Percentiles rank a stretch among this genome's conserved stretches.
phyloP scores from a whole-genome alignment of 2,888 invertebrate genomes.

The Ophioninae sp. region DNA sequence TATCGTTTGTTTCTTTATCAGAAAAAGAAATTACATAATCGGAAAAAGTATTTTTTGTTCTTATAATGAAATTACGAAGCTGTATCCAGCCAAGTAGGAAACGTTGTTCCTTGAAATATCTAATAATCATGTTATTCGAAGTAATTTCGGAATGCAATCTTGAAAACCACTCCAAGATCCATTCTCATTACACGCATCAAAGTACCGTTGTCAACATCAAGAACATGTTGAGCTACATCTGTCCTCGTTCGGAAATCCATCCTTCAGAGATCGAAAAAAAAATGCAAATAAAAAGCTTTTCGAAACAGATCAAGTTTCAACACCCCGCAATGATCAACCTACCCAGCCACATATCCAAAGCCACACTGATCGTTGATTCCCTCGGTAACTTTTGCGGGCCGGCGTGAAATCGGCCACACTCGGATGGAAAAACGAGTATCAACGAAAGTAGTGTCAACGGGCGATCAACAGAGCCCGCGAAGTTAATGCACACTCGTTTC shows the following conservation, averaged over 20 bases:
- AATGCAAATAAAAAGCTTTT: background rate
- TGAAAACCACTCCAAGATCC: too few species aligned
- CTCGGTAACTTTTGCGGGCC: background rate
- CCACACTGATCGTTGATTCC: background rate
- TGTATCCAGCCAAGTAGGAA: background rate
- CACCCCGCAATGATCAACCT: background rate
- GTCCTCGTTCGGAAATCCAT: too few species aligned
- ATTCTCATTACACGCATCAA: too few species aligned
- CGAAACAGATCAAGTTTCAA: background rate
- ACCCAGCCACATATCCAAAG: background rate
- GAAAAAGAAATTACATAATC: too few species aligned
- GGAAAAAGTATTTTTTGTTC: too few species aligned
- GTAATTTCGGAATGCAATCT: background rate
- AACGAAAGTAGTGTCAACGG: conserved; percentile 8
- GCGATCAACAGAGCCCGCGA: conserved; percentile 4
- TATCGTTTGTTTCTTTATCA: too few species aligned
- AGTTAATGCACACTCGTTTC: conserved; percentile 32
- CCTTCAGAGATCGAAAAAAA: too few species aligned
- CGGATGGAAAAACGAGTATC: background rate
- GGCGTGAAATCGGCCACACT: background rate
- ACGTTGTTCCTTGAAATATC: background rate
- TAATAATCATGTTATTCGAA: background rate
- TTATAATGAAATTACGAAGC: too few species aligned
- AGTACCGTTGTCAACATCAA: too few species aligned
- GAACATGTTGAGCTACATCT: too few species aligned